These are phyloP conservation scores for Aplidium turbinatum DNA, from an alignment of 23 tunicate species.

Conservation along the genomic window DNA sequence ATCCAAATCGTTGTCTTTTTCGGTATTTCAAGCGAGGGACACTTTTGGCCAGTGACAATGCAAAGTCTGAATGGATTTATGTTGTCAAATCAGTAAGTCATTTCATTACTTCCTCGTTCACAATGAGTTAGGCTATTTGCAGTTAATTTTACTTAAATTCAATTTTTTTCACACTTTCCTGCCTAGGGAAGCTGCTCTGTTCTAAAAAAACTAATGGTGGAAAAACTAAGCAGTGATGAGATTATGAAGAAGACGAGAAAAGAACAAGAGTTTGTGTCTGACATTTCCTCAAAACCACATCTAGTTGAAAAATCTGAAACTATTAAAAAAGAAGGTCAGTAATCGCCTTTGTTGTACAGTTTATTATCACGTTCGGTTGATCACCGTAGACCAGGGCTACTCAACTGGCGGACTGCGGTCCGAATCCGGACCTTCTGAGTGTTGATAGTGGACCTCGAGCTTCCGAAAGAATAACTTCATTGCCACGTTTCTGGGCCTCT, in stretches of 20 bases:
- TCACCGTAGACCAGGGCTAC: no score
- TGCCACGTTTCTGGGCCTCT: no score
- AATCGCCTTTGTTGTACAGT: no score
- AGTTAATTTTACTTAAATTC: background rate
- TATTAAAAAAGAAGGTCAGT: constrained; percentile 54
- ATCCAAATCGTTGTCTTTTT: constrained; percentile 80
- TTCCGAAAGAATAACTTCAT: no score
- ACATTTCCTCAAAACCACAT: constrained; percentile 2
- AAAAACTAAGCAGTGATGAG: constrained; percentile 9
- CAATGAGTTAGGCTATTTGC: background rate
- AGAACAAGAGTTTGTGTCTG: constrained; percentile 50
- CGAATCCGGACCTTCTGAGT: no score
- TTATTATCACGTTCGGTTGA: no score
- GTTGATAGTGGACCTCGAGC: no score
- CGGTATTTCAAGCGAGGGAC: constrained; percentile 88
- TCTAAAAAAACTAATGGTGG: constrained; percentile 54
- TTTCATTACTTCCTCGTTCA: background rate
- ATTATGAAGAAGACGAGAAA: constrained; percentile 35
- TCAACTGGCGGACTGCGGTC: no score
- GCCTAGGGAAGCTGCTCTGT: constrained; percentile 91
- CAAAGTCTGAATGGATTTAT: constrained; percentile 77
- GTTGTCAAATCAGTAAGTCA: constrained; percentile 79
- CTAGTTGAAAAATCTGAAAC: constrained; percentile 49
- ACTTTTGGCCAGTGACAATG: constrained; percentile 44
- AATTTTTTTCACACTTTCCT: background rate